Evolutionary conservation across 1,140 invertebrate species (phyloP).

Genomic region (Pemphigus obesinymphae): DNA sequence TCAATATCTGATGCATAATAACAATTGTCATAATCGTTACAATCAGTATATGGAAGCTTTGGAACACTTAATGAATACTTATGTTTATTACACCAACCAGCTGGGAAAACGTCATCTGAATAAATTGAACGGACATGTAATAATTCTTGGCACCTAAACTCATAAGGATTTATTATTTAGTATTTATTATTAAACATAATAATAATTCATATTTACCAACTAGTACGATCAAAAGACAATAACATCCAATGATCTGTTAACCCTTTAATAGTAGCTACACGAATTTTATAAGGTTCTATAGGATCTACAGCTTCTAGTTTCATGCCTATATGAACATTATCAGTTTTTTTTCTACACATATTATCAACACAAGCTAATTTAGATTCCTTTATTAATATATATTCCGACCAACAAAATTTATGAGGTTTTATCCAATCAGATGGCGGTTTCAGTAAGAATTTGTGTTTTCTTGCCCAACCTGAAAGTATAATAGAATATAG

Average conservation of each 20-base stretch:
- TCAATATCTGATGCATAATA: constrained; percentile 33
- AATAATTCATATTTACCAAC: background rate
- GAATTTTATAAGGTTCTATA: background rate
- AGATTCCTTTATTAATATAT: background rate
- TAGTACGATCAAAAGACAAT: constrained; percentile 14
- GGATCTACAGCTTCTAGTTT: constrained; percentile 35
- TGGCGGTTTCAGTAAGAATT: constrained; percentile 10
- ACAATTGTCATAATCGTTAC: background rate
- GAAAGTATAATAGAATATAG: background rate
- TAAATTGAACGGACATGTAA: constrained; percentile 24
- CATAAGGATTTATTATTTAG: background rate
- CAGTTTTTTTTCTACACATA: background rate
- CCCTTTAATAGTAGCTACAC: constrained; percentile 26
- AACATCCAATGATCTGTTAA: constrained; percentile 13
- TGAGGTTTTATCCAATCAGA: background rate
- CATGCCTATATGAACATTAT: background rate
- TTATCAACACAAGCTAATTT: constrained; percentile 6
- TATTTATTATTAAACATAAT: background rate
- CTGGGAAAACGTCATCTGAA: constrained; percentile 36
- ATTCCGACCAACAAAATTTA: constrained; percentile 18
- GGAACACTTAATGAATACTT: background rate
- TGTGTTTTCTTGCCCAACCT: constrained; percentile 32
- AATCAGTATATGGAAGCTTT: background rate
- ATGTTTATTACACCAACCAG: constrained; percentile 32
- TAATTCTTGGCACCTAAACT: constrained; percentile 1